Evolutionary conservation across 92 coral and sea anemone species (phyloP).

Genomic region (Zoanthus sociatus): DNA sequence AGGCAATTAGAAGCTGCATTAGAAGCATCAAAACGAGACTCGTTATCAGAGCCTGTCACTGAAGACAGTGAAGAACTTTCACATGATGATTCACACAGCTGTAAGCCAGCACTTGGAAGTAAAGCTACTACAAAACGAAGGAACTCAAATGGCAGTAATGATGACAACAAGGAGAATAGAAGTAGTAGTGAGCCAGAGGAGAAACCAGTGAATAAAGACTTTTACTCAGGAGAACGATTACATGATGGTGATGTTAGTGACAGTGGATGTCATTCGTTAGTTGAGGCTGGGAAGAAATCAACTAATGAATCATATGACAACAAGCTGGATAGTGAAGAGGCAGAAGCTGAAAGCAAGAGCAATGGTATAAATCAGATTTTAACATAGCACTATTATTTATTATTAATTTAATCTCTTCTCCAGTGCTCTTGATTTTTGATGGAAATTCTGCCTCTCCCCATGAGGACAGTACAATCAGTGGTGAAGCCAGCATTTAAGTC

Average conservation of each 20-base stretch:
- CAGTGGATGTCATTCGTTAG: background rate
- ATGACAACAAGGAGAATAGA: slow-evolving; percentile 50
- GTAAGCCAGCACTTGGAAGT: background rate
- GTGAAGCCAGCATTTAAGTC: too few relatives aligned
- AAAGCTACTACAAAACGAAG: slow-evolving; percentile 4
- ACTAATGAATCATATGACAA: background rate
- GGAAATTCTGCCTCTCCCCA: too few relatives aligned
- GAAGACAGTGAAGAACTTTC: slow-evolving; percentile 24
- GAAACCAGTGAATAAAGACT: slow-evolving; percentile 44
- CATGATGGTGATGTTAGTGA: slow-evolving; percentile 13
- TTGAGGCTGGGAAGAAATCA: slow-evolving; percentile 5
- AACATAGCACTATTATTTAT: background rate
- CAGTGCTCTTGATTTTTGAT: too few relatives aligned
- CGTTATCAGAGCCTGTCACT: slow-evolving; percentile 54
- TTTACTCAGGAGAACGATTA: slow-evolving; percentile 48
- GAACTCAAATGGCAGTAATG: background rate
- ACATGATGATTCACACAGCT: background rate
- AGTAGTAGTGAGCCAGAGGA: slow-evolving; percentile 54
- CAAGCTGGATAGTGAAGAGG: slow-evolving; percentile 19
- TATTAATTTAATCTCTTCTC: too few relatives aligned
- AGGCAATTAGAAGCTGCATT: slow-evolving; percentile 92
- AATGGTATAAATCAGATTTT: background rate
- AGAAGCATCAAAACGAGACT: slow-evolving; percentile 77
- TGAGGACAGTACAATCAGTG: too few relatives aligned
- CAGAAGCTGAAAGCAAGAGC: background rate